Evolutionary conservation across 2,888 invertebrate species (phyloP).

Genomic region (Zelleria hepariella): DNA sequence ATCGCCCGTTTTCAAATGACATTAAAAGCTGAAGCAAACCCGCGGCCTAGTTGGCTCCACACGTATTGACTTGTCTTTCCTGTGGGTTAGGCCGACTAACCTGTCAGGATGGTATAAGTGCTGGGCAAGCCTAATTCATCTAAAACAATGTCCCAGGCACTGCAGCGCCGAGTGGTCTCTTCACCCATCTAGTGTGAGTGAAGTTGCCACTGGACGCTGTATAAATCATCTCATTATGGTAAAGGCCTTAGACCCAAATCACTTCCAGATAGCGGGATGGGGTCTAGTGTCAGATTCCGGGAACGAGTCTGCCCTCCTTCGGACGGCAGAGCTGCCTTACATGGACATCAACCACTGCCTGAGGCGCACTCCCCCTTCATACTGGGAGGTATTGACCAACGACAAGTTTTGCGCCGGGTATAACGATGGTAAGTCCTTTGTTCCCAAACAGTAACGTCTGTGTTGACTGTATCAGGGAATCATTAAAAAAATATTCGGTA

Average conservation of each 20-base stretch:
- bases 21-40: too few relatives aligned
- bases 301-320: conserved; percentile 20
- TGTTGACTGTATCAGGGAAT: too few relatives aligned
- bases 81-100: too few relatives aligned
- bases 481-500: too few relatives aligned
- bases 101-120: too few relatives aligned
- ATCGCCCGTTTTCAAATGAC: too few relatives aligned
- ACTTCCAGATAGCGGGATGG: conserved; percentile 33
- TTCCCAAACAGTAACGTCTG: too few relatives aligned
- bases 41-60: too few relatives aligned
- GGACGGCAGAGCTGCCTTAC: conserved; percentile 27
- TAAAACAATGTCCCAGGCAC: too few relatives aligned
- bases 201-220: neutral
- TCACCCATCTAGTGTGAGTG: neutral
- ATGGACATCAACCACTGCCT: conserved; percentile 24
- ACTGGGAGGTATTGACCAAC: conserved; percentile 28
- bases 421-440: conserved; percentile 25
- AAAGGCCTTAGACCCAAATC: neutral
- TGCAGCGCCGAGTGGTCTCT: too few relatives aligned
- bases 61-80: too few relatives aligned
- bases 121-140: too few relatives aligned
- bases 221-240: neutral
- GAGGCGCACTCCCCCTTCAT: conserved; percentile 15
- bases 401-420: conserved; percentile 46
- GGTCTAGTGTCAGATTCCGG: conserved; percentile 24